Evolutionary conservation across 2,888 invertebrate species (phyloP).

Genomic region (Lottia gigantea): DNA sequence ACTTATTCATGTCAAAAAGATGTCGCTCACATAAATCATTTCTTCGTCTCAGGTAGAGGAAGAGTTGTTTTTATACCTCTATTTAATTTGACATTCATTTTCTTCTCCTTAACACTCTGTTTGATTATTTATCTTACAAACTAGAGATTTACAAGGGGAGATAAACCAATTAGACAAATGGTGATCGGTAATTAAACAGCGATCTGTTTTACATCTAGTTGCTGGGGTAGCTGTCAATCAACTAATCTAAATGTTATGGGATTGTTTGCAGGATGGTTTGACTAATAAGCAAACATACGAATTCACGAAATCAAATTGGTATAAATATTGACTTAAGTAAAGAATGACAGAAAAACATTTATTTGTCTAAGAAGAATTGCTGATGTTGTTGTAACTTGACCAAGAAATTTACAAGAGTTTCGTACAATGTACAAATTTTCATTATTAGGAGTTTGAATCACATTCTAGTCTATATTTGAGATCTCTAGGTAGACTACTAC

Average conservation of each 20-base stretch:
- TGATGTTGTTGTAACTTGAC: too few relatives aligned
- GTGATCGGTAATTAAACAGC: slow-evolving; percentile 3
- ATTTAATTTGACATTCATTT: too few relatives aligned
- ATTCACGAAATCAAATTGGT: slow-evolving; percentile 6
- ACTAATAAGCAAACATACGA: slow-evolving; percentile 10
- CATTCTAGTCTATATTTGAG: too few relatives aligned
- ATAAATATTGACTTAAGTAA: slow-evolving; percentile 8
- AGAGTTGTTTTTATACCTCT: too few relatives aligned
- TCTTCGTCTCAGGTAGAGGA: too few relatives aligned
- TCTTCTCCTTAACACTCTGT: not conserved
- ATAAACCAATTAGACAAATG: slow-evolving; percentile 11
- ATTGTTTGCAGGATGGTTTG: not conserved
- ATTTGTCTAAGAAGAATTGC: not conserved
- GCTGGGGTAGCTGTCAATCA: slow-evolving; percentile 11
- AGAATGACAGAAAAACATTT: slow-evolving; percentile 4
- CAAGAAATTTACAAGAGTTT: too few relatives aligned
- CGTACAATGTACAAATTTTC: too few relatives aligned
- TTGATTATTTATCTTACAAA: slow-evolving; percentile 8
- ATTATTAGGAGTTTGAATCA: too few relatives aligned
- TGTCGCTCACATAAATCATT: too few relatives aligned
- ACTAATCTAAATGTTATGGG: slow-evolving; percentile 9
- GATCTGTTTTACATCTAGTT: slow-evolving; percentile 10
- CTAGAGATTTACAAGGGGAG: not conserved
- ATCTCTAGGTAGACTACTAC: too few relatives aligned
- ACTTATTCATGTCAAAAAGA: too few relatives aligned